Conservation (phyloP, 2,888 invertebrate species). For the Aromia moschata region DNA sequence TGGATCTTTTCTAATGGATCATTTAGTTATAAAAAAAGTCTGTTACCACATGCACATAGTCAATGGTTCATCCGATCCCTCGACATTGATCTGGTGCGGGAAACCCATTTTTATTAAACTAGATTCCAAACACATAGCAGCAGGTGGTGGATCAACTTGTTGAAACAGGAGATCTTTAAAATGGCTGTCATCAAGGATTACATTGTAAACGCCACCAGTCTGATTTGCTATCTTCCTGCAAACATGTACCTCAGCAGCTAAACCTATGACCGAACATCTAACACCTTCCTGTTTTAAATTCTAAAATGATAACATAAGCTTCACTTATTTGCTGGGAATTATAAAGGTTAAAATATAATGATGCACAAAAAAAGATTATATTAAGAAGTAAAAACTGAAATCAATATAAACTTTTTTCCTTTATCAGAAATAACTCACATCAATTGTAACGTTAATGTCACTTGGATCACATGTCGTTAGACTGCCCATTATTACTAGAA, state of each 20-base stretch:
- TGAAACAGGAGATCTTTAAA: conserved; percentile 72
- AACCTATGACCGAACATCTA: conserved; percentile 92
- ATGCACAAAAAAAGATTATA: too few relatives aligned
- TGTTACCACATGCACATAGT: conserved; percentile 92
- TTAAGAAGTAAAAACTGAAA: too few relatives aligned
- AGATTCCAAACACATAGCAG: conserved; percentile 77
- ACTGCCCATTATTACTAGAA: conserved; percentile 91
- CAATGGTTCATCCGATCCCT: conserved; percentile 71
- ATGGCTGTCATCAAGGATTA: conserved; percentile 86
- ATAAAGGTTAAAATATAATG: too few relatives aligned
- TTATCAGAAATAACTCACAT: conserved; percentile 65
- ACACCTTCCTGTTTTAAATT: conserved; percentile 81
- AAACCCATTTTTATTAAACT: conserved; percentile 96
- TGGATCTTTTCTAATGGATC: too few relatives aligned
- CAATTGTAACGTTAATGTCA: conserved; percentile 86
- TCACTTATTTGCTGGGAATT: too few relatives aligned
- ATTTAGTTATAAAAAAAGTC: background rate
- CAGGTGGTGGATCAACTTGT: conserved; percentile 76
- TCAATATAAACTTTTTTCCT: too few relatives aligned
- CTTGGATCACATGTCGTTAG: conserved; percentile 97
- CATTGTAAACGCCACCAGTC: conserved; percentile 88
- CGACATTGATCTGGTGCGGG: conserved; percentile 78
- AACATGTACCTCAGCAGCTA: conserved; percentile 94
- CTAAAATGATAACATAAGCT: too few relatives aligned
- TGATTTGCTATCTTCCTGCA: conserved; percentile 86